Conservation (phyloP, 2,888 invertebrate species). For the Ormyrus nitidulus region DNA sequence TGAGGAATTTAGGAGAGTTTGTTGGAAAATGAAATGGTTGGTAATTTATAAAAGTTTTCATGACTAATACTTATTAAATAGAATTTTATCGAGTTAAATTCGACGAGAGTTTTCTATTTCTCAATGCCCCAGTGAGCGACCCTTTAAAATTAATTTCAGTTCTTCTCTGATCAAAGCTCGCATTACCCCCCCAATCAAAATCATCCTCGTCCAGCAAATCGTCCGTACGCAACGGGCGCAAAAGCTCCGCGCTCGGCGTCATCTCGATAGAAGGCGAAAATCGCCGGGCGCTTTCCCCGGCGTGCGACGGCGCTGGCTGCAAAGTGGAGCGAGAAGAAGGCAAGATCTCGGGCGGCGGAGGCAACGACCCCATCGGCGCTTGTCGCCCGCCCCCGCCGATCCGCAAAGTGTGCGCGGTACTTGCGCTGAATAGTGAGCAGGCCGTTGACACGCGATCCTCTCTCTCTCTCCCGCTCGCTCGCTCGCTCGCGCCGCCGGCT, state of each 20-base stretch:
- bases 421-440: conserved; percentile 73
- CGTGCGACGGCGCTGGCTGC: background rate
- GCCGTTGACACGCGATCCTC: conserved; percentile 69
- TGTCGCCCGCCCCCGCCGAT: conserved; percentile 58
- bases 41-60: too few relatives aligned
- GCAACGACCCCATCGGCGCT: conserved; percentile 67
- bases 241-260: background rate
- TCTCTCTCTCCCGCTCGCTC: background rate
- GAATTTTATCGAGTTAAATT: too few relatives aligned
- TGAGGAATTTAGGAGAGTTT: too few relatives aligned
- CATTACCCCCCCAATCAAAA: too few relatives aligned
- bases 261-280: conserved; percentile 17
- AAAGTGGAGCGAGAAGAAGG: conserved; percentile 54
- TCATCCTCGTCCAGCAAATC: too few relatives aligned
- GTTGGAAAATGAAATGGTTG: too few relatives aligned
- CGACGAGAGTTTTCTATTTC: too few relatives aligned
- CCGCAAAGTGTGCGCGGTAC: conserved; percentile 53
- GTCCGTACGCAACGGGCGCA: background rate
- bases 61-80: too few relatives aligned
- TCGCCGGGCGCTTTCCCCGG: background rate
- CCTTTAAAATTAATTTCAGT: too few relatives aligned
- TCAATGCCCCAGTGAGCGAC: too few relatives aligned
- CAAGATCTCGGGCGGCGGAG: conserved; percentile 65
- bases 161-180: too few relatives aligned
- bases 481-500: background rate